phyloP scores from a whole-genome alignment of 2,113 vertebrate species.

The Malurus melanocephalus region DNA sequence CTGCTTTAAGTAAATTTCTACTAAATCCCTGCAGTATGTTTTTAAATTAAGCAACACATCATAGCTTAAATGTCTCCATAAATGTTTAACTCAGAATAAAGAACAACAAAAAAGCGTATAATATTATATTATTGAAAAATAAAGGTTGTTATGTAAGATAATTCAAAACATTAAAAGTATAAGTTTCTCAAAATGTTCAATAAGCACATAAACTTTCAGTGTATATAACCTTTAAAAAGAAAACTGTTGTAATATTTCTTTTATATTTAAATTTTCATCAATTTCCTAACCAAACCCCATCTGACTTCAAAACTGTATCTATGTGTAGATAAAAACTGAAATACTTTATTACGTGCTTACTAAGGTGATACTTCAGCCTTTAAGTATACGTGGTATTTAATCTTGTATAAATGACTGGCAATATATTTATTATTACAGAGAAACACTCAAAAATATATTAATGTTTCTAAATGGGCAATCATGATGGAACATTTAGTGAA shows the following conservation, averaged over 20 bases:
- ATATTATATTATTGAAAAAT: background rate
- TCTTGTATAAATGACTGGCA: background rate
- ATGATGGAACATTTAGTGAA: background rate
- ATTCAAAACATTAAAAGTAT: background rate
- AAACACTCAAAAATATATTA: background rate
- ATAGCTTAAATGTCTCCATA: background rate
- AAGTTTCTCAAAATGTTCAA: background rate
- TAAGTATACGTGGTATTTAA: background rate
- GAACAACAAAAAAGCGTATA: fast-evolving
- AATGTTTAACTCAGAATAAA: background rate
- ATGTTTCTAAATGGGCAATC: background rate
- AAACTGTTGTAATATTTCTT: background rate
- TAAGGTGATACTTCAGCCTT: background rate
- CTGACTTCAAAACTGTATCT: background rate
- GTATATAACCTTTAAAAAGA: background rate
- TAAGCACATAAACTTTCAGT: background rate
- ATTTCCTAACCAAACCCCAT: background rate
- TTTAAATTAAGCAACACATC: background rate
- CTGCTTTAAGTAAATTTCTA: background rate
- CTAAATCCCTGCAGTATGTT: background rate
- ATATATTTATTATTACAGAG: background rate
- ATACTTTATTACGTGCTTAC: background rate
- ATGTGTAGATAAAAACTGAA: background rate
- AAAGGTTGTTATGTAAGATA: background rate
- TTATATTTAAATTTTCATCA: background rate